Base-by-base conservation (phyloP, 2,113 vertebrate genomes). In the Sturnus vulgaris region DNA sequence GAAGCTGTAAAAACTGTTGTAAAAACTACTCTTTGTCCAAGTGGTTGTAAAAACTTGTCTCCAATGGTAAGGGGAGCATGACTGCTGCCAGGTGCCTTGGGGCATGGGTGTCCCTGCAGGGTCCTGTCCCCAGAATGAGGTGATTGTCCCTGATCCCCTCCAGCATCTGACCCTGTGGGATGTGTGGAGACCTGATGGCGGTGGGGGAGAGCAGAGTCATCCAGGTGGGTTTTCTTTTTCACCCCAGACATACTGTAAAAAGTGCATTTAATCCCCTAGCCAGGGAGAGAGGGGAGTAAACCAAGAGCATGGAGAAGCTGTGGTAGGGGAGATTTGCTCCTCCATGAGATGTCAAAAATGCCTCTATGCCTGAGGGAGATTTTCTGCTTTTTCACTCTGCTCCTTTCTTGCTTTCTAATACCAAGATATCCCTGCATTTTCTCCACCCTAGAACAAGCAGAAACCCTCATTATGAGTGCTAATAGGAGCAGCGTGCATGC, bases 1-100 rank as follows among this genome's bases (percentile, higher is more conserved):
- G 52, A 61, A 82, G 93, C 47, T 49, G 44, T 78, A 92, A 94
- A 90, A 86, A 15, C 40, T 86, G 75, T 30, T 71, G 53, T 94
- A 83, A 94, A 92, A 95, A 2, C 71, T 27, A 3, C 13, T 78
- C 12, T 46, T 25, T 35, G 33, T 17, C 73, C 3, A 3, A 89
- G 60, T 23, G 64, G n/a, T 11, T 50, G 52, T 75, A 87, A 95
- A 70, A 87, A 35, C 52, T 73, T 61, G 31, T 53, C 59, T 87
- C 22, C 50, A 57, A 1, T 0, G 3, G 24, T 17, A 25, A 55
- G 15, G 27, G 25, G 17, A 76, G 19, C 46, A 40, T 0, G 5
- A 20, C 25, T 91, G 55, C 47, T n/a, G 42, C 25, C 37, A 53
- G 25, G 3, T 65, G 25, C n/a, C 16, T 7, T 9, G 18, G 46